A percentile compares a stretch with the other conserved stretches of the same genome.
phyloP scores from a whole-genome alignment of 1,140 invertebrate species.

The Drosophila dunni region DNA sequence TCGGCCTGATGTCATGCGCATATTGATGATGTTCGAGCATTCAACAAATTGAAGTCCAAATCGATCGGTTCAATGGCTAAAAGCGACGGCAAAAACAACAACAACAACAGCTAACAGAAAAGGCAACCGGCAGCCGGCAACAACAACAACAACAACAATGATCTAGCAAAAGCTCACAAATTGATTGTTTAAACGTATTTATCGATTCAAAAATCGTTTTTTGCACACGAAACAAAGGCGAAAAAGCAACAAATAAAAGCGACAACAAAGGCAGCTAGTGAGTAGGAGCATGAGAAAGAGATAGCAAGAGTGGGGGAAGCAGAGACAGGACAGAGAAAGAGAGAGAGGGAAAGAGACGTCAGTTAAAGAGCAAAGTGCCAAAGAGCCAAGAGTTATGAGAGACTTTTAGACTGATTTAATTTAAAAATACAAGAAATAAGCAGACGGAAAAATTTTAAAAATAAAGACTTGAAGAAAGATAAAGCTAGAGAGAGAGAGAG shows the following conservation, averaged over 20 bases:
- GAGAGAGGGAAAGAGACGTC: neutral
- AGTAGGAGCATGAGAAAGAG: neutral
- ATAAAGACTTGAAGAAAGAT: too few relatives aligned
- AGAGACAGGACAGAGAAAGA: neutral
- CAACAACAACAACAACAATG: conserved; percentile 24
- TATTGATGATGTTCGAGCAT: conserved; percentile 36
- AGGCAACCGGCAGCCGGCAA: conserved; percentile 35
- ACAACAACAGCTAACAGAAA: conserved; percentile 48
- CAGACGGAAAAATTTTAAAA: too few relatives aligned
- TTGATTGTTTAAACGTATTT: conserved; percentile 71
- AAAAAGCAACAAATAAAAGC: conserved; percentile 19
- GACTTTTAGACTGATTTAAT: too few relatives aligned
- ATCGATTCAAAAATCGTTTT: conserved; percentile 75
- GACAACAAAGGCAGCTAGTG: conserved; percentile 1
- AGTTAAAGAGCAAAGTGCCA: too few relatives aligned
- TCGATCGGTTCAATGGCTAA: conserved; percentile 21
- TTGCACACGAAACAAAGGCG: conserved; percentile 31
- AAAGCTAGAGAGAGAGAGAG: neutral
- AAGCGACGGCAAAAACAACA: conserved; percentile 25
- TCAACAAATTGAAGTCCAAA: conserved; percentile 37
- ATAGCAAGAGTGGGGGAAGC: neutral
- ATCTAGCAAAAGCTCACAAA: conserved; percentile 39
- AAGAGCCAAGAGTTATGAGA: too few relatives aligned
- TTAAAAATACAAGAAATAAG: too few relatives aligned
- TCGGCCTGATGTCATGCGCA: conserved; percentile 66